phyloP scores from a whole-genome alignment of 1,140 invertebrate genomes.

The Cotesia typhae region DNA sequence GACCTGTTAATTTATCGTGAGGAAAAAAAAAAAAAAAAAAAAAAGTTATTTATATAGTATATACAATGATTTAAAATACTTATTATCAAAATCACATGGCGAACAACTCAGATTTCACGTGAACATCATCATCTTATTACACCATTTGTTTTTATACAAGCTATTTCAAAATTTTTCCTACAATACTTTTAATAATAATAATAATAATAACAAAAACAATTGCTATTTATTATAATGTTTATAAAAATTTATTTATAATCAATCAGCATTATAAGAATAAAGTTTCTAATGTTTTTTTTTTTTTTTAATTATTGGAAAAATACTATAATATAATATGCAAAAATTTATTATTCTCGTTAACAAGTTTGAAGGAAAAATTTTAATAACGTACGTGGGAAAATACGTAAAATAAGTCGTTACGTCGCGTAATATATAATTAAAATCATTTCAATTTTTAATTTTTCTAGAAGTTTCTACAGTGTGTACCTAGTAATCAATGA shows the following conservation, averaged over 20 bases:
- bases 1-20: conserved; percentile 4
- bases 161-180: too few relatives aligned
- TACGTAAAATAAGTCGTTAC: background rate
- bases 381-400: background rate
- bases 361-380: background rate
- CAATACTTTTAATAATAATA: background rate
- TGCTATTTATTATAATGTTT: too few relatives aligned
- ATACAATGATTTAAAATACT: conserved; percentile 3
- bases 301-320: too few relatives aligned
- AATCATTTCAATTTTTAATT: background rate
- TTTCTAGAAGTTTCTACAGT: background rate
- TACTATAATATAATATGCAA: too few relatives aligned
- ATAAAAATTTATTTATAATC: background rate
- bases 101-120: conserved; percentile 5
- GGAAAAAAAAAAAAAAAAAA: background rate
- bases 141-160: too few relatives aligned
- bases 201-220: background rate
- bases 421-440: background rate
- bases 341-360: background rate
- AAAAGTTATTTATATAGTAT: background rate
- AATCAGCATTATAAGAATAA: background rate
- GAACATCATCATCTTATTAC: background rate
- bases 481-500: too few relatives aligned
- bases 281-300: too few relatives aligned
- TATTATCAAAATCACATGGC: conserved; percentile 27